Evolutionary conservation across 30 jellyfish, hydroid and myxozoan genomes (phyloP).

Genomic region (Aurelia aurita): DNA sequence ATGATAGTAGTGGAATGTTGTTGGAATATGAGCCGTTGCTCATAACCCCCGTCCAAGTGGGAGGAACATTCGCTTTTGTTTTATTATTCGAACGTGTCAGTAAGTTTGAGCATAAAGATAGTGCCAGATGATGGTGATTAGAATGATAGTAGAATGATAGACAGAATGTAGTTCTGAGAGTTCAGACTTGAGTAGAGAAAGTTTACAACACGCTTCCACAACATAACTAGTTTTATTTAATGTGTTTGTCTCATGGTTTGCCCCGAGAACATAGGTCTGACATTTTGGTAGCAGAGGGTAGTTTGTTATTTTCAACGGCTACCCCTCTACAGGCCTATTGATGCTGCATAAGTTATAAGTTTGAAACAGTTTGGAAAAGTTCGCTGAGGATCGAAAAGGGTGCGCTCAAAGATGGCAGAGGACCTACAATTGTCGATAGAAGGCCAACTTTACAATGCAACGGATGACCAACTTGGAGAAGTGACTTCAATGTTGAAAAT

Average conservation of each 20-base stretch:
- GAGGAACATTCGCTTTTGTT: no score
- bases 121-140: no score
- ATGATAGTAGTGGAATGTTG: no score
- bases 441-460: slow-evolving; percentile 1
- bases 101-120: no score
- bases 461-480: slow-evolving; percentile 22
- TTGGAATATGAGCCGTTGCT: no score
- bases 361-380: slow-evolving; percentile 3
- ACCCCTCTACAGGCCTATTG: neutral
- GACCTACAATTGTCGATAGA: slow-evolving; percentile 28
- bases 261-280: neutral
- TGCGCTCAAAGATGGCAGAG: slow-evolving; percentile 13
- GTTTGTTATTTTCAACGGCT: slow-evolving; percentile 11
- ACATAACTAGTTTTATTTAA: no score
- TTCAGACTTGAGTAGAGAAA: neutral
- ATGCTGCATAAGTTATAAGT: neutral
- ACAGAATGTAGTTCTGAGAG: neutral
- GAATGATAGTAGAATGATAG: no score
- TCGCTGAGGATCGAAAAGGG: neutral
- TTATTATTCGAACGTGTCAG: no score
- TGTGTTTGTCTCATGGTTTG: neutral
- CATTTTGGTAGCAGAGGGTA: slow-evolving; percentile 77
- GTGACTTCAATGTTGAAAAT: slow-evolving; percentile 13
- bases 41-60: no score
- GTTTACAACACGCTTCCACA: neutral